A percentile compares a stretch with the other conserved stretches of the same genome.
phyloP scores from a whole-genome alignment of 2,113 vertebrate species.

The pig (Sus scrofa) region DNA sequence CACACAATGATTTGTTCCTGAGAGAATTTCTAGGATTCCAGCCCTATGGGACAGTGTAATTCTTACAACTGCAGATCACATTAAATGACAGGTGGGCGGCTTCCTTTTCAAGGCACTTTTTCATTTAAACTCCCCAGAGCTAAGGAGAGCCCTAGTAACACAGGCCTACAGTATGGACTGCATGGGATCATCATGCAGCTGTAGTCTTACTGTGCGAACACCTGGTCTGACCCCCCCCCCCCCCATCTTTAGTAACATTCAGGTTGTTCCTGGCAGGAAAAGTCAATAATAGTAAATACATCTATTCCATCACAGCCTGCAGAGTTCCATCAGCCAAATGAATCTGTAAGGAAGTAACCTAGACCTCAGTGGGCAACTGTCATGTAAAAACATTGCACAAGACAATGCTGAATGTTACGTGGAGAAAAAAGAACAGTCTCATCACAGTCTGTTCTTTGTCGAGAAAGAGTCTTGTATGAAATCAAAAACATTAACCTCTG shows the following conservation, averaged over 20 bases:
- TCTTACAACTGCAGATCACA: background rate
- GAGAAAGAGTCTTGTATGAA: background rate
- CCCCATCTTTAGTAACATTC: background rate
- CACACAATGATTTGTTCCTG: background rate
- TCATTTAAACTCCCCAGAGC: background rate
- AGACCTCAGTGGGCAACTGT: background rate
- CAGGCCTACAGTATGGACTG: rapidly evolving
- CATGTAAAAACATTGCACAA: background rate
- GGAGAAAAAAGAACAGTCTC: background rate
- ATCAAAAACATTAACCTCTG: background rate
- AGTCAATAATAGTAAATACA: background rate
- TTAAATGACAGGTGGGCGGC: background rate
- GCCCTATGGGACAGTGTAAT: background rate
- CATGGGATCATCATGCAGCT: background rate
- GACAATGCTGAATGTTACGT: background rate
- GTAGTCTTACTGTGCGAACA: background rate
- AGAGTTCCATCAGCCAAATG: background rate
- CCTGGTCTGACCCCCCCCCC: background rate
- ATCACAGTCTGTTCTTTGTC: background rate
- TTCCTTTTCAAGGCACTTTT: background rate
- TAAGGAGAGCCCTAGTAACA: background rate
- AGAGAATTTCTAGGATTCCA: background rate
- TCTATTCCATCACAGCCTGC: background rate
- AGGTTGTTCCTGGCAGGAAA: background rate
- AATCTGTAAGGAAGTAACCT: constrained; percentile 7